Conservation (phyloP, 2,888 invertebrate genomes). For the Nephrotoma appendiculata region DNA sequence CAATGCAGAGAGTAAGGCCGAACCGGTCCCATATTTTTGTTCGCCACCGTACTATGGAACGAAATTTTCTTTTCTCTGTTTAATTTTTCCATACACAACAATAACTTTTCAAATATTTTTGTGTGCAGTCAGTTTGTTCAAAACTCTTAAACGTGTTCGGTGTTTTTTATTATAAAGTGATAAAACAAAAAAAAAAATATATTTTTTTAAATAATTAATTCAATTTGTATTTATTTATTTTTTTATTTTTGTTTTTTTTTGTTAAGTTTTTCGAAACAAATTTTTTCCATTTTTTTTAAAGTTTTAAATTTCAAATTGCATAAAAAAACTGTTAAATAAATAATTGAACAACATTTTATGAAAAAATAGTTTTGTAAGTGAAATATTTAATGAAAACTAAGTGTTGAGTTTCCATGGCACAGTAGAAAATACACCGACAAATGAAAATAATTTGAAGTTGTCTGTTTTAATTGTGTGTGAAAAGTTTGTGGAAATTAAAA, state of each 20-base stretch:
- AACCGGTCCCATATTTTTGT: not conserved
- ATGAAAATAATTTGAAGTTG: not conserved
- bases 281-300: not conserved
- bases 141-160: not conserved
- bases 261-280: not conserved
- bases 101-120: not conserved
- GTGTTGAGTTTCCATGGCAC: not conserved
- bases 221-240: not conserved
- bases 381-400: not conserved
- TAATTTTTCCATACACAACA: not conserved
- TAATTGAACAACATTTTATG: not conserved
- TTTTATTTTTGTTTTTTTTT: not conserved
- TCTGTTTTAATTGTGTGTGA: not conserved
- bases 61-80: not conserved
- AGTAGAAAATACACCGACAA: not conserved
- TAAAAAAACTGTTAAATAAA: not conserved
- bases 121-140: not conserved
- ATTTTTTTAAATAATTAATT: not conserved
- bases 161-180: not conserved
- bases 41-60: not conserved
- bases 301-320: not conserved
- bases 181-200: not conserved
- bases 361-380: not conserved
- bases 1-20: not conserved
- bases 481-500: not conserved